phyloP scores from a whole-genome alignment of 1,140 invertebrate species.

The Temnothorax longispinosus region DNA sequence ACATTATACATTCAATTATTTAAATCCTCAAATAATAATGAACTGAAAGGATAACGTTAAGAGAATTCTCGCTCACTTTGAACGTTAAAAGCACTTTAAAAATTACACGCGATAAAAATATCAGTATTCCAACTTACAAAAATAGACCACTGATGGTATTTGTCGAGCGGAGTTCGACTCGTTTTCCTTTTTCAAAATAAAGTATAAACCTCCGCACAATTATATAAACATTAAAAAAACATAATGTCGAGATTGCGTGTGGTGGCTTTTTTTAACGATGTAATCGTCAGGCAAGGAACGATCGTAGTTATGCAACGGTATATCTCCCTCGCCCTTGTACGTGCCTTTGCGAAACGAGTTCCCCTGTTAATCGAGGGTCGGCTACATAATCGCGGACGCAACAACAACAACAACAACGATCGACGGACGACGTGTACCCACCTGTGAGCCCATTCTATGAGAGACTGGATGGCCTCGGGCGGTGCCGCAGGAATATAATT shows the following conservation, averaged over 20 bases:
- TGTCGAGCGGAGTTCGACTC: not conserved
- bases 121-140: not conserved
- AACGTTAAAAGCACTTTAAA: not conserved
- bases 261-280: not conserved
- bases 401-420: slow-evolving; percentile 21
- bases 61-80: not conserved
- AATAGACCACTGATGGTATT: not conserved
- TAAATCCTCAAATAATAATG: not conserved
- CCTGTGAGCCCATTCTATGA: slow-evolving; percentile 87
- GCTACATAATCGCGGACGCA: not conserved
- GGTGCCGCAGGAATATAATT: slow-evolving; percentile 85
- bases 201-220: not conserved
- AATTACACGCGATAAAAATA: not conserved
- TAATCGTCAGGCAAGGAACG: not conserved
- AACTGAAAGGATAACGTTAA: not conserved
- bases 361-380: not conserved
- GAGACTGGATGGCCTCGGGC: slow-evolving; percentile 84
- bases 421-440: slow-evolving; percentile 70
- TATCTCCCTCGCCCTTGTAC: not conserved
- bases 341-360: slow-evolving; percentile 9
- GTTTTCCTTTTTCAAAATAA: not conserved
- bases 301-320: not conserved
- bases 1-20: slow-evolving; percentile 1
- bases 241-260: not conserved
- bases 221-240: not conserved